Evolutionary conservation across 2,113 vertebrate species (phyloP).

Genomic region (Casuarius casuarius): DNA sequence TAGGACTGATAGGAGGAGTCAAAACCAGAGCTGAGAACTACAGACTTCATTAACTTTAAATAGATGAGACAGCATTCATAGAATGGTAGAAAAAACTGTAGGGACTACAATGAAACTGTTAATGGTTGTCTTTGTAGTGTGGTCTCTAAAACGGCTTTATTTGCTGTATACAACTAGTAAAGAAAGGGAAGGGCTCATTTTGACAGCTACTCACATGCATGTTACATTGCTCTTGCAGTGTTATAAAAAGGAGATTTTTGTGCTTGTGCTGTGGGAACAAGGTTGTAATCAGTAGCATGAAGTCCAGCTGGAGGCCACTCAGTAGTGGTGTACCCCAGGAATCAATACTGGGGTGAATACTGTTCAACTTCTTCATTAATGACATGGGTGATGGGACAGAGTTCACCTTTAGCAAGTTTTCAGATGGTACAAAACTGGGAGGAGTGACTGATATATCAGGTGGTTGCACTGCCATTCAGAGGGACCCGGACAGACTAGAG

Average conservation of each 20-base stretch:
- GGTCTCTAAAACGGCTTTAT: too few species aligned
- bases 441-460: background rate
- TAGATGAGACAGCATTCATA: background rate
- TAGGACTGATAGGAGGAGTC: background rate
- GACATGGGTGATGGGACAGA: background rate
- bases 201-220: too few species aligned
- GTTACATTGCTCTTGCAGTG: too few species aligned
- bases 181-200: too few species aligned
- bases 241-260: too few species aligned
- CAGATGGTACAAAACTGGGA: background rate
- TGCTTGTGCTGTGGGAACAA: background rate
- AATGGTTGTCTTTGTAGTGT: too few species aligned
- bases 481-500: background rate
- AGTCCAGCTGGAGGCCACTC: background rate
- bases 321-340: background rate
- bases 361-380: background rate
- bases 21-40: background rate
- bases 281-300: background rate
- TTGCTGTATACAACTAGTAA: too few species aligned
- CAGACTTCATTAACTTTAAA: background rate
- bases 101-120: too few species aligned
- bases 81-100: too few species aligned
- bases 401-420: background rate
- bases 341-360: too few species aligned
- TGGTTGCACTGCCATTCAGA: too few species aligned